Conservation (phyloP, 2,113 vertebrate genomes). For the Micromys minutus region DNA sequence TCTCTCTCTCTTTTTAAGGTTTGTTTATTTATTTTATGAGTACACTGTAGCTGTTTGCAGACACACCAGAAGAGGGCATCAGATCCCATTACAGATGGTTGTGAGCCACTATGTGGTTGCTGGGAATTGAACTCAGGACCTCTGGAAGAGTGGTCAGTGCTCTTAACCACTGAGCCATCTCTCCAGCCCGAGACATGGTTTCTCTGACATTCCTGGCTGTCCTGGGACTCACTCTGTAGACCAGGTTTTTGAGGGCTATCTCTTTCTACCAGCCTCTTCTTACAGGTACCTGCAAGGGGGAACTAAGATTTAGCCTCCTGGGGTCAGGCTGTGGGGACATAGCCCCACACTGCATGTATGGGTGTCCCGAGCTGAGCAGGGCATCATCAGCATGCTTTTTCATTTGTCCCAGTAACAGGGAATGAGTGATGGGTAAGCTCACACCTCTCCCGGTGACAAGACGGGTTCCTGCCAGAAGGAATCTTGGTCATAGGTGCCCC, state of each 20-base stretch:
- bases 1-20: too few species aligned
- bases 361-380: neutral
- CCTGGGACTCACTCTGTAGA: neutral
- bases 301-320: neutral
- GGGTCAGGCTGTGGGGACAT: fast-evolving
- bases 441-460: neutral
- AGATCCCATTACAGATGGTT: too few species aligned
- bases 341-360: neutral
- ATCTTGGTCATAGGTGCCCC: neutral
- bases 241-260: neutral
- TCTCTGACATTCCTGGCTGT: neutral
- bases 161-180: too few species aligned
- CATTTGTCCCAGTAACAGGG: too few species aligned
- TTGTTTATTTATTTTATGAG: too few species aligned
- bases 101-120: too few species aligned
- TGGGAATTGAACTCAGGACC: too few species aligned
- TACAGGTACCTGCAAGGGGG: neutral
- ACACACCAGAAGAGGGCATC: too few species aligned
- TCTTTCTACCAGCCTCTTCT: neutral
- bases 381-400: neutral
- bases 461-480: neutral
- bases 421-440: fast-evolving
- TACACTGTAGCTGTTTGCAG: too few species aligned
- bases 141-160: too few species aligned
- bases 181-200: too few species aligned